Evolutionary conservation across 2,888 invertebrate genomes (phyloP).

Genomic region (Ariolimax columbianus): DNA sequence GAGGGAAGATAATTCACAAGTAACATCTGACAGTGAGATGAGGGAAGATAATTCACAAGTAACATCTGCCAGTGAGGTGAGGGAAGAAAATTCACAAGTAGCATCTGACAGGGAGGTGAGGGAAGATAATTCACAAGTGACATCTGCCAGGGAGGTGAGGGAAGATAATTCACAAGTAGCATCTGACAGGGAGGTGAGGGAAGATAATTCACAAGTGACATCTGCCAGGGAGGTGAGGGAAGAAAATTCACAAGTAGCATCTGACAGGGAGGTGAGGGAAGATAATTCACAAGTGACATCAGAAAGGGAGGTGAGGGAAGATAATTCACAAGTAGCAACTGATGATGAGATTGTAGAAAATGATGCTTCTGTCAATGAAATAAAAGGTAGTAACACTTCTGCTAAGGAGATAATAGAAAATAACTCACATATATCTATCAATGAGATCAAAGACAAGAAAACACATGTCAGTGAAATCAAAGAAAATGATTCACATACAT

Average conservation of each 20-base stretch:
- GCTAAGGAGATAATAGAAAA: too few relatives aligned
- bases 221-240: not conserved
- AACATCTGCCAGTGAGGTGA: not conserved
- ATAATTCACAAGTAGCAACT: too few relatives aligned
- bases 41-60: not conserved
- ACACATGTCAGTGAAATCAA: not conserved
- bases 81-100: too few relatives aligned
- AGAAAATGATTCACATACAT: not conserved
- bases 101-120: not conserved
- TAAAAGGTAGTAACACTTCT: not conserved
- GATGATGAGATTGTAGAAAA: not conserved
- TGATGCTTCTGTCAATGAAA: not conserved
- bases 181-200: not conserved
- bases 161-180: not conserved
- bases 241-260: not conserved
- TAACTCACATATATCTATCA: not conserved
- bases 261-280: not conserved
- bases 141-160: not conserved
- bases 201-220: too few relatives aligned
- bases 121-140: not conserved
- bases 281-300: not conserved
- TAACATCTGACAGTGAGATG: not conserved
- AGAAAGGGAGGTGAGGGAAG: not conserved
- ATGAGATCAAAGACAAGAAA: not conserved
- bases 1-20: not conserved